Percentiles rank a stretch among this genome's conserved stretches.
Conservation (phyloP, 2,888 invertebrate species). For the Drosophila vallismaia region DNA sequence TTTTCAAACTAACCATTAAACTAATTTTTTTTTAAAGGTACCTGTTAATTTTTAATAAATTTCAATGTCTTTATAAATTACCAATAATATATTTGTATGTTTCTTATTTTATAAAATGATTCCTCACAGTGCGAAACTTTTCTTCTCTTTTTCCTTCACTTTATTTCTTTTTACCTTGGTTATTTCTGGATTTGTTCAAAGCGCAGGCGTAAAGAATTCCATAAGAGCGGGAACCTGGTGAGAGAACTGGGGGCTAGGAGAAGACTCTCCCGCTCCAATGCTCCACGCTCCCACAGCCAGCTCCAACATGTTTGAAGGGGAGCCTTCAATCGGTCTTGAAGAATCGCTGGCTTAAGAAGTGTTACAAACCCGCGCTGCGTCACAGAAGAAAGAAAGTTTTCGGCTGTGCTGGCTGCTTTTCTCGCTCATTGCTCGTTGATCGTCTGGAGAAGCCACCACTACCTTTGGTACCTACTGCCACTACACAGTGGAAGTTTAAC, state of each 20-base stretch:
- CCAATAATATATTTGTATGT: no score
- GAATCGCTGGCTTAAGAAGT: conserved; percentile 79
- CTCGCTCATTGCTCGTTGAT: conserved; percentile 1
- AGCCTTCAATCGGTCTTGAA: conserved; percentile 4
- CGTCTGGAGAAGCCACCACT: conserved; percentile 1
- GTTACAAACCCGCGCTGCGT: conserved; percentile 70
- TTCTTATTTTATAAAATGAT: neutral
- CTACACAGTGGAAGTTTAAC: conserved; percentile 38
- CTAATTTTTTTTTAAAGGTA: no score
- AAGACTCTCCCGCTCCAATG: conserved; percentile 8
- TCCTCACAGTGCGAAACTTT: conserved; percentile 6
- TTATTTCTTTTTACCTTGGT: conserved; percentile 18
- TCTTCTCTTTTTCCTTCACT: conserved; percentile 4
- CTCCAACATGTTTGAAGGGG: conserved; percentile 45
- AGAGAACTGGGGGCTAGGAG: conserved; percentile 16
- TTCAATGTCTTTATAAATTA: no score
- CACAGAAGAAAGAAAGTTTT: conserved; percentile 83
- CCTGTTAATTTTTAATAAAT: neutral
- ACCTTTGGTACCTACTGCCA: neutral
- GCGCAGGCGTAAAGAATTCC: conserved; percentile 70
- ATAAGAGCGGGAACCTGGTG: conserved; percentile 10
- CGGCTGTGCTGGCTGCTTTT: conserved; percentile 78
- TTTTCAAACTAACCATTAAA: no score
- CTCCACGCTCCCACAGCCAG: neutral
- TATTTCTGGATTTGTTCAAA: conserved; percentile 65